Base-by-base conservation (phyloP, 2,888 invertebrate species). In the Drosophila phalerata region DNA sequence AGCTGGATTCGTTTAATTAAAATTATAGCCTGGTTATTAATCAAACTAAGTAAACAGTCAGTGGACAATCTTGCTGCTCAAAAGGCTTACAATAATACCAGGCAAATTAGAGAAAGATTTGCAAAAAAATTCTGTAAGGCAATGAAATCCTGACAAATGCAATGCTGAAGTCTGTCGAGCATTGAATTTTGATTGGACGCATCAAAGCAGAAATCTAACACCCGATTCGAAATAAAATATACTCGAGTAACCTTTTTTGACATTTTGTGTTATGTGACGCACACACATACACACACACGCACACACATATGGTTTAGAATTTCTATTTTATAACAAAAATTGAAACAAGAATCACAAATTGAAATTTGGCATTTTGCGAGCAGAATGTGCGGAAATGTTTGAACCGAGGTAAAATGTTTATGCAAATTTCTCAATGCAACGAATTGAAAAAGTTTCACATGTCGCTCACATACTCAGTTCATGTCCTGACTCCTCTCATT, bases 1-100 rank as follows among this genome's bases (percentile, higher is more conserved):
- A 86, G 83, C 78, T 83, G 80, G 74, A 78, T 89, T 85, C 81
- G 90, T 80, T 86, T 86, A 88, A 86, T 89, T 89, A 89, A 85
- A 85, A 82, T 89, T 85, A 86, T 69, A 68, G 78, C 69, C 64
- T 62, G 78, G 76, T 64, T 75, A 85, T 89, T 89, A 89, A 86
- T 86, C 88, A 89, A 89, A 68, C 69, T 58, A 55, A 69, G 74
- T 37, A 79, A 75, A 48, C 51, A 74, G 58, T 19, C 38, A 52
- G 19, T 38, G 22, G 30, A 1, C 28, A 17, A 28, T n/a, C 11
- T 37, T 52, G 30, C 30, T 30, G 8, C 30, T 11, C 32, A n/a
- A 42, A 43, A 19, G 19, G 13, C 42, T 32, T 25, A 57, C 47
- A 47, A 47, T 11, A 57, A 38, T 38, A 22, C 22, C 17, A 55